Percentiles rank a stretch among this genome's conserved stretches.
phyloP scores from a whole-genome alignment of 2,113 vertebrate species.

The Raja brachyura region DNA sequence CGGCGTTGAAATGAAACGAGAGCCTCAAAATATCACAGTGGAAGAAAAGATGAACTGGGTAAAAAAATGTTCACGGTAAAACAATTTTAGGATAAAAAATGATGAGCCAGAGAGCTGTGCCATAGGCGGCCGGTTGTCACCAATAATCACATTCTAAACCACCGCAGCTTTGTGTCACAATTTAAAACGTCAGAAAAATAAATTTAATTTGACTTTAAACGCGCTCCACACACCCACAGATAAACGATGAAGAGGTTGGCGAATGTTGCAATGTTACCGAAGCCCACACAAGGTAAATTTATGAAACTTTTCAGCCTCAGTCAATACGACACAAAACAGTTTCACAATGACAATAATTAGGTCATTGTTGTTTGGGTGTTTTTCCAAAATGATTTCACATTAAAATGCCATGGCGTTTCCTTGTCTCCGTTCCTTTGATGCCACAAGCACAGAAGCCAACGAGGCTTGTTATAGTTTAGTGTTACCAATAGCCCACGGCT shows the following conservation, averaged over 20 bases:
- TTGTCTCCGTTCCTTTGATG: slow-evolving; percentile 31
- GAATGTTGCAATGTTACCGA: neutral
- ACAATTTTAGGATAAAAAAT: neutral
- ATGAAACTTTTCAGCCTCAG: slow-evolving; percentile 29
- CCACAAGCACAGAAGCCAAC: neutral
- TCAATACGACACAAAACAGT: slow-evolving; percentile 33
- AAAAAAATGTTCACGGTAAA: too few relatives aligned
- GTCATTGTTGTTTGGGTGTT: slow-evolving; percentile 38
- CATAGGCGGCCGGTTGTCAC: neutral
- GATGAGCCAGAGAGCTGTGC: neutral
- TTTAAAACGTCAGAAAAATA: neutral
- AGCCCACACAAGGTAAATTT: slow-evolving; percentile 31
- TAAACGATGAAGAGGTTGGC: slow-evolving; percentile 4
- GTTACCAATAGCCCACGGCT: slow-evolving; percentile 8
- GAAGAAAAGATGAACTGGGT: too few relatives aligned
- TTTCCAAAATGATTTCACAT: slow-evolving; percentile 35
- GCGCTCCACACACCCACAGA: neutral
- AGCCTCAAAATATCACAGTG: neutral
- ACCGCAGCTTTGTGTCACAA: neutral
- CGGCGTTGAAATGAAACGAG: neutral
- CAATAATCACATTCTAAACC: neutral
- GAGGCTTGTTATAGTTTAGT: neutral
- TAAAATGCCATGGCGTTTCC: slow-evolving; percentile 38
- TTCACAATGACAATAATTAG: slow-evolving; percentile 38
- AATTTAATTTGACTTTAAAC: neutral